Evolutionary conservation across 37 sponge, comb jelly and placozoan genomes (phyloP).

Genomic region (Chondrosia reniformis): DNA sequence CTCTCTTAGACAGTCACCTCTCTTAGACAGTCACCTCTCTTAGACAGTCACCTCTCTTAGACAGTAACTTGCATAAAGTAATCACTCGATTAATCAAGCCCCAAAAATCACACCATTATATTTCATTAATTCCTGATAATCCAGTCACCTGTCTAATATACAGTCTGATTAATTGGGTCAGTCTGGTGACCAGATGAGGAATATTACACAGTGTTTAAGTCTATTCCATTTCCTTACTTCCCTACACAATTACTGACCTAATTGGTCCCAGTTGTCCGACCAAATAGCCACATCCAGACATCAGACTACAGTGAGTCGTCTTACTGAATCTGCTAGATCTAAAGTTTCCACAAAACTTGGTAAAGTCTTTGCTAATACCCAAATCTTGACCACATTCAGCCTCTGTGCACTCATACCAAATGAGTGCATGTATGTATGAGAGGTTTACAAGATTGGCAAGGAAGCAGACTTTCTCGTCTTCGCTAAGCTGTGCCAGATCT

Average conservation of each 20-base stretch:
- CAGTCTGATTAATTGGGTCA: too few relatives aligned
- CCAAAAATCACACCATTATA: too few relatives aligned
- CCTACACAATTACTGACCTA: slow-evolving; percentile 53
- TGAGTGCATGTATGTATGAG: slow-evolving; percentile 56
- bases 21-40: too few relatives aligned
- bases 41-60: too few relatives aligned
- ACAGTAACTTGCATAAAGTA: too few relatives aligned
- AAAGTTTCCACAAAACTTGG: not conserved
- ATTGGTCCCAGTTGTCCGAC: slow-evolving; percentile 75
- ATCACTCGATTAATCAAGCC: too few relatives aligned
- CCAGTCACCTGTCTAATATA: too few relatives aligned
- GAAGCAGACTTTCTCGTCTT: slow-evolving; percentile 52
- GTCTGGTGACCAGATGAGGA: too few relatives aligned
- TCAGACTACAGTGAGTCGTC: slow-evolving; percentile 13
- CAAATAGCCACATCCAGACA: slow-evolving; percentile 36
- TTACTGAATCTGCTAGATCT: not conserved
- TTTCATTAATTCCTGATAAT: too few relatives aligned
- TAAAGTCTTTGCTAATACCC: slow-evolving; percentile 4
- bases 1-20: too few relatives aligned
- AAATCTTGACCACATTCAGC: not conserved
- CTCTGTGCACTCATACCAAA: slow-evolving; percentile 13
- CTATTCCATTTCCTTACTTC: too few relatives aligned
- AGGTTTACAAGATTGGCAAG: slow-evolving; percentile 72
- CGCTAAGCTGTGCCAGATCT: slow-evolving; percentile 14
- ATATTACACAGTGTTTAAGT: too few relatives aligned